phyloP scores from a whole-genome alignment of 2,113 vertebrate genomes.

The Callocephalon fimbriatum region DNA sequence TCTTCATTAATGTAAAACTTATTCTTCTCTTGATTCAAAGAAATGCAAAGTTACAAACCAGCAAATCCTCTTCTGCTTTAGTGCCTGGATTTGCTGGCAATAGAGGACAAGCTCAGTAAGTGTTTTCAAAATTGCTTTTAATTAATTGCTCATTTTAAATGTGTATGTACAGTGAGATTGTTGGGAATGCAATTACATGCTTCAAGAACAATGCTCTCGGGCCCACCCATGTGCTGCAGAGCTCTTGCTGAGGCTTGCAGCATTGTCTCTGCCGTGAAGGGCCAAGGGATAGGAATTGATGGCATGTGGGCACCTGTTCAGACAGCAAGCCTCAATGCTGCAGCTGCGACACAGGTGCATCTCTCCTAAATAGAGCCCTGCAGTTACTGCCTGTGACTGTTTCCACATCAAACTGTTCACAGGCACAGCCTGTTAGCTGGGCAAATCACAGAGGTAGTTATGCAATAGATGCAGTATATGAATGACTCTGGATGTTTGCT shows the following conservation, averaged over 20 bases:
- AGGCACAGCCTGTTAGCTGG: background rate
- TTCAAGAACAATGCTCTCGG: slow-evolving; percentile 34
- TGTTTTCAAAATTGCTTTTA: slow-evolving; percentile 55
- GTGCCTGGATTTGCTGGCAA: background rate
- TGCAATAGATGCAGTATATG: background rate
- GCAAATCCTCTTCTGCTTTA: background rate
- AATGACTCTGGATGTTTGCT: background rate
- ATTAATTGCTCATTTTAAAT: slow-evolving; percentile 60
- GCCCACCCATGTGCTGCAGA: slow-evolving; percentile 41
- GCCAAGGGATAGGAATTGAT: background rate
- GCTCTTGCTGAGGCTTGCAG: slow-evolving; percentile 10
- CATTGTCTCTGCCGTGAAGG: background rate
- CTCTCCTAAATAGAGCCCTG: background rate
- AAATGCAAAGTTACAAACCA: background rate
- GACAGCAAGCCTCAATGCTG: background rate
- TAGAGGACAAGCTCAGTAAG: background rate
- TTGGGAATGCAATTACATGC: slow-evolving; percentile 56
- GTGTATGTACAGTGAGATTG: slow-evolving; percentile 22
- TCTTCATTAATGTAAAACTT: background rate
- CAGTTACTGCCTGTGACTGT: rapidly evolving
- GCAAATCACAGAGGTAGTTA: background rate
- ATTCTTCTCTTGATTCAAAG: background rate
- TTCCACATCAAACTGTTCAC: rapidly evolving
- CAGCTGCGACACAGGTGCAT: slow-evolving; percentile 52
- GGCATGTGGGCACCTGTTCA: slow-evolving; percentile 53